These are phyloP conservation scores for Melipona bicolor DNA, from an alignment of 2,888 invertebrate species.

Conservation along the genomic window DNA sequence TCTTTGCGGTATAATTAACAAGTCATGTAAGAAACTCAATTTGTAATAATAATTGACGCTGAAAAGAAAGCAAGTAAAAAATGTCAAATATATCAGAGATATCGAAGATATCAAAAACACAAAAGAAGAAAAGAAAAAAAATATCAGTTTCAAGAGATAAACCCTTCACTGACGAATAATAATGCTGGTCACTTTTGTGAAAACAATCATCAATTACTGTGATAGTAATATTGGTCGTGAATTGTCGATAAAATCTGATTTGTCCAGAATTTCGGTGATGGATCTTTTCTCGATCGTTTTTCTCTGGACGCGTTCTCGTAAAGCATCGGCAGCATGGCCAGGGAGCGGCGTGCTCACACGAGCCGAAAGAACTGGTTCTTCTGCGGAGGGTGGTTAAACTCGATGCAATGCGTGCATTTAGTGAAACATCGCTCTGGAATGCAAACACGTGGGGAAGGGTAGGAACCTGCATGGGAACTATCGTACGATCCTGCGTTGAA, in stretches of 20 bases:
- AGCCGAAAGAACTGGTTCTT: slow-evolving; percentile 77
- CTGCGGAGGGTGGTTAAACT: slow-evolving; percentile 77
- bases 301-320: slow-evolving; percentile 53
- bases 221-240: neutral
- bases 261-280: slow-evolving; percentile 45
- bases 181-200: neutral
- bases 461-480: slow-evolving; percentile 61
- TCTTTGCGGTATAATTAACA: neutral
- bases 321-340: slow-evolving; percentile 47
- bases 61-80: neutral
- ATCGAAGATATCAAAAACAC: neutral
- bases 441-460: slow-evolving; percentile 70
- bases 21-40: neutral
- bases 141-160: no score
- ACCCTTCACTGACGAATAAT: no score
- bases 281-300: slow-evolving; percentile 59
- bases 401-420: slow-evolving; percentile 78
- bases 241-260: no score
- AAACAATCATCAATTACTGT: neutral
- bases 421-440: slow-evolving; percentile 74
- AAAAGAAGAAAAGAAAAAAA: no score
- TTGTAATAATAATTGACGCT: neutral
- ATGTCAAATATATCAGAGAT: neutral
- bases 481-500: slow-evolving; percentile 34
- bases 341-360: slow-evolving; percentile 46